A percentile compares a stretch with the other conserved stretches of the same genome.
Evolutionary conservation across 2,113 vertebrate species (phyloP).

Genomic region (Pseudorasbora parva): DNA sequence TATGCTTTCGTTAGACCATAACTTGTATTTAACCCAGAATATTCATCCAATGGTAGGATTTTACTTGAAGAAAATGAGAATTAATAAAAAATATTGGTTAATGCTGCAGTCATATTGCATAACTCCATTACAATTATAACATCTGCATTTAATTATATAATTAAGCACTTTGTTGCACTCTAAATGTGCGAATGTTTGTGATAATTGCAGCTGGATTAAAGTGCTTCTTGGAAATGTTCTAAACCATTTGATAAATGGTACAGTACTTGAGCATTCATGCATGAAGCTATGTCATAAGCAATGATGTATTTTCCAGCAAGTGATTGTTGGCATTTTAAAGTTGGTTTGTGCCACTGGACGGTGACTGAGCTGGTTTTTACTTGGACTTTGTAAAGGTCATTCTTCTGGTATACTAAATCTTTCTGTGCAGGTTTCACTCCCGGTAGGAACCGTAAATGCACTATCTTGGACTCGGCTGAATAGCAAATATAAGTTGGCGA

Average conservation of each 20-base stretch:
- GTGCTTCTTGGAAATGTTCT: constrained; percentile 4
- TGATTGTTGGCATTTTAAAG: constrained; percentile 24
- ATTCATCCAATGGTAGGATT: not conserved
- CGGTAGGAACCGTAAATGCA: not conserved
- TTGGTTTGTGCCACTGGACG: constrained; percentile 28
- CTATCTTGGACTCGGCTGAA: constrained; percentile 24
- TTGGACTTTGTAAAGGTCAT: constrained; percentile 34
- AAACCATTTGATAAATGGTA: not conserved
- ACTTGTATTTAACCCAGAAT: not conserved
- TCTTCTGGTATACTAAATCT: constrained; percentile 33
- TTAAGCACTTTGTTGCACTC: not conserved
- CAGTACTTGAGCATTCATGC: not conserved
- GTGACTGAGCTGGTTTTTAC: constrained; percentile 35
- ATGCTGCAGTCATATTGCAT: not conserved
- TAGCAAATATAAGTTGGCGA: constrained; percentile 30
- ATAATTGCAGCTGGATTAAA: constrained; percentile 21
- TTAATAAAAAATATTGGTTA: not conserved
- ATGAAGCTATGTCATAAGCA: not conserved
- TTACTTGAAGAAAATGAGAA: not conserved
- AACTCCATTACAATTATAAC: not conserved
- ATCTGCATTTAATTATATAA: constrained; percentile 21
- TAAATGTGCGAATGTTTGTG: constrained; percentile 10
- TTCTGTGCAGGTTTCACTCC: constrained; percentile 19
- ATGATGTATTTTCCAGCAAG: constrained; percentile 35
- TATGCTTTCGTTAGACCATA: not conserved